phyloP scores from a whole-genome alignment of 2,113 vertebrate species.

The Acanthochromis polyacanthus region DNA sequence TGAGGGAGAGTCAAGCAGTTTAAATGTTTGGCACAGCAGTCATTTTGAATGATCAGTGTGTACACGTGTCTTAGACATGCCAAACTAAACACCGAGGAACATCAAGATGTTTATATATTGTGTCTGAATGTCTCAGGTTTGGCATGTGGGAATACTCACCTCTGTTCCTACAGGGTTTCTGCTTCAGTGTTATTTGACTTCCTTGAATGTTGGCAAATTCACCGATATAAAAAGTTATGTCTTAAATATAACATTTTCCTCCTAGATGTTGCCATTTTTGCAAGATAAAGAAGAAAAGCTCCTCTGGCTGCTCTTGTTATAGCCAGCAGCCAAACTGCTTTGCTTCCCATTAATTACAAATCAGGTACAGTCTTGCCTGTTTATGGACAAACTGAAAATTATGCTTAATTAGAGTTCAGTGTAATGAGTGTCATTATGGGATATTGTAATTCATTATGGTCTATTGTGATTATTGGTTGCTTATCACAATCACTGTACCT shows the following conservation, averaged over 20 bases:
- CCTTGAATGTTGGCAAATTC: too few species aligned
- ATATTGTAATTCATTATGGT: slow-evolving; percentile 66
- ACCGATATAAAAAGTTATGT: too few species aligned
- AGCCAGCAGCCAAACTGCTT: slow-evolving; percentile 37
- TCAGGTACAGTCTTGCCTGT: slow-evolving; percentile 55
- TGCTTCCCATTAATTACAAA: slow-evolving; percentile 48
- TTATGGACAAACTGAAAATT: slow-evolving; percentile 60
- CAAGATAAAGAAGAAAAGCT: neutral
- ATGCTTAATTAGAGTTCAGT: slow-evolving; percentile 60
- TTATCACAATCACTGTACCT: slow-evolving; percentile 45
- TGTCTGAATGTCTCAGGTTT: slow-evolving; percentile 20
- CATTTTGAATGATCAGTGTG: slow-evolving; percentile 22
- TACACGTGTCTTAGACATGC: slow-evolving; percentile 15
- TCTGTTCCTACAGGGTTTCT: neutral
- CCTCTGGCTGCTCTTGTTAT: neutral
- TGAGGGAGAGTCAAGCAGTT: neutral
- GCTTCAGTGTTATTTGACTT: too few species aligned
- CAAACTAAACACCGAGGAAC: slow-evolving; percentile 24
- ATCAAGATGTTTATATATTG: slow-evolving; percentile 27
- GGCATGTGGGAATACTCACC: neutral
- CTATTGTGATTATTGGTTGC: slow-evolving; percentile 49
- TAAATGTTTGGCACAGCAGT: neutral
- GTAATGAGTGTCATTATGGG: slow-evolving; percentile 61
- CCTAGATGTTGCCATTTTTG: neutral
- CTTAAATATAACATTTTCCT: too few species aligned